phyloP scores from a whole-genome alignment of 2,113 vertebrate genomes.

The Sebastes schlegelii region DNA sequence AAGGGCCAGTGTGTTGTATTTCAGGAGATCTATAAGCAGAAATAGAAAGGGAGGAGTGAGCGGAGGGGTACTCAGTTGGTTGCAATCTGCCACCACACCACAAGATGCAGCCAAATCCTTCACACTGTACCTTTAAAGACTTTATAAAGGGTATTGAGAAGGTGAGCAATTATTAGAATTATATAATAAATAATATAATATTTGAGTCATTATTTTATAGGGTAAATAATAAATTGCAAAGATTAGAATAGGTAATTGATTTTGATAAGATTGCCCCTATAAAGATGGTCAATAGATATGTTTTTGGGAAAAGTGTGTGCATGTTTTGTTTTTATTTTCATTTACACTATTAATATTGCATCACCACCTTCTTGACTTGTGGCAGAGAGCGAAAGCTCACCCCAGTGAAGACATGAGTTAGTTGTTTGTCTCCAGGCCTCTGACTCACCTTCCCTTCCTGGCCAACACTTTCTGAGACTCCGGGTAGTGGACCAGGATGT shows the following conservation, averaged over 20 bases:
- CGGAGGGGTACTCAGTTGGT: too few species aligned
- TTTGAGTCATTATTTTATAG: background rate
- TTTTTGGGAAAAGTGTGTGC: background rate
- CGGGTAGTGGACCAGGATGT: conserved; percentile 93
- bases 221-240: too few species aligned
- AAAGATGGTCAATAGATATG: background rate
- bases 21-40: too few species aligned
- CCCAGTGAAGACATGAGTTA: background rate
- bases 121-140: too few species aligned
- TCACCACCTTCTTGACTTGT: background rate
- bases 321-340: background rate
- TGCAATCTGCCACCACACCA: too few species aligned
- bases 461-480: conserved; percentile 93
- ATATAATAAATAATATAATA: too few species aligned
- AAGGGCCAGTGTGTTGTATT: too few species aligned
- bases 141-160: too few species aligned
- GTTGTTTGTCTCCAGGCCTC: background rate
- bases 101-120: too few species aligned
- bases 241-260: too few species aligned
- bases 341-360: background rate
- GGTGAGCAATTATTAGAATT: background rate
- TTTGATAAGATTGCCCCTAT: background rate
- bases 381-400: background rate
- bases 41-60: too few species aligned
- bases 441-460: conserved; percentile 87